phyloP scores from a whole-genome alignment of 1,140 invertebrate species.

The Heliconius hermathena region DNA sequence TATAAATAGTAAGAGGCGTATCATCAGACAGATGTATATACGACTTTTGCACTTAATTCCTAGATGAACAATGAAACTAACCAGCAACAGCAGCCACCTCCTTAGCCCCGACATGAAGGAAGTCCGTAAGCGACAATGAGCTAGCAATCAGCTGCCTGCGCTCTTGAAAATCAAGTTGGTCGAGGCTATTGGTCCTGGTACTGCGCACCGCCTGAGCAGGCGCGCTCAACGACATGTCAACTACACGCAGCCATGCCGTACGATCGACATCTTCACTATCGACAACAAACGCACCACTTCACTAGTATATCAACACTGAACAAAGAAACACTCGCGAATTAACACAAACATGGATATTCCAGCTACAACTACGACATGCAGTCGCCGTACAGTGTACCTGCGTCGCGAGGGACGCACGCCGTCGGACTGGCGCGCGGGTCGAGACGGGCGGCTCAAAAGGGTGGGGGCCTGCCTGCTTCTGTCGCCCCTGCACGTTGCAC shows the following conservation, averaged over 20 bases:
- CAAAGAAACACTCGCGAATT: slow-evolving; percentile 65
- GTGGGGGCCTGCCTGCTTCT: slow-evolving; percentile 67
- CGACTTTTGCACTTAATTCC: neutral
- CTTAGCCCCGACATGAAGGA: slow-evolving; percentile 88
- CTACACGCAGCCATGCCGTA: slow-evolving; percentile 75
- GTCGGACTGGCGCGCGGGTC: slow-evolving; percentile 70
- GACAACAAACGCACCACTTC: slow-evolving; percentile 59
- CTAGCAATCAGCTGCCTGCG: slow-evolving; percentile 94
- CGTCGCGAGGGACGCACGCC: slow-evolving; percentile 73
- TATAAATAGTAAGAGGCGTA: too few relatives aligned
- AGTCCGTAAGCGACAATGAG: slow-evolving; percentile 92
- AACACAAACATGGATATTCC: slow-evolving; percentile 39
- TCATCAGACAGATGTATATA: too few relatives aligned
- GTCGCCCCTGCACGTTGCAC: slow-evolving; percentile 73
- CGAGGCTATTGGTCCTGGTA: slow-evolving; percentile 89
- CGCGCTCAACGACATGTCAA: slow-evolving; percentile 80
- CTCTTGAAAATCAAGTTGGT: slow-evolving; percentile 95
- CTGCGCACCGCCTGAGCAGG: slow-evolving; percentile 77
- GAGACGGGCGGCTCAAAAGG: slow-evolving; percentile 56
- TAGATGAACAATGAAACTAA: slow-evolving; percentile 52
- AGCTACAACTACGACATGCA: slow-evolving; percentile 47
- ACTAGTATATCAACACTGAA: slow-evolving; percentile 62
- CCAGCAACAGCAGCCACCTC: slow-evolving; percentile 83
- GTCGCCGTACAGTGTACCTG: slow-evolving; percentile 51
- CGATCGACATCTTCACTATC: slow-evolving; percentile 62